A percentile compares a stretch with the other conserved stretches of the same genome.
Conservation (phyloP, 2,888 invertebrate species). For the Panorpa germanica region DNA sequence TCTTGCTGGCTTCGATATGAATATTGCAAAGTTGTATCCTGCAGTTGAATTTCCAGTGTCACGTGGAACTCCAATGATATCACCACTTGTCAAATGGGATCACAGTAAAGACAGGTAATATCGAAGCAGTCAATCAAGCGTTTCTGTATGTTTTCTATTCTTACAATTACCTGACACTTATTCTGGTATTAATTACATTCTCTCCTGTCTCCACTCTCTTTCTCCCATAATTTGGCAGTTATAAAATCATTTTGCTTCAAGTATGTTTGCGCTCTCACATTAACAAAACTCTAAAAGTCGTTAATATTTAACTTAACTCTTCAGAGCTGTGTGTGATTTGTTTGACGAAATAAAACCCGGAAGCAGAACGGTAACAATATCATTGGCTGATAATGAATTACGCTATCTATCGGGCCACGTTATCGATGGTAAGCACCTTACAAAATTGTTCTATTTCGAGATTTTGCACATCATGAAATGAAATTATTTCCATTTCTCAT, state of each 20-base stretch:
- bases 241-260: too few relatives aligned
- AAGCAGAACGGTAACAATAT: conserved; percentile 36
- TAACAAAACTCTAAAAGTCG: too few relatives aligned
- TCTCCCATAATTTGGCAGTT: too few relatives aligned
- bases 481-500: conserved; percentile 5
- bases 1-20: conserved; percentile 54
- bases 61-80: conserved; percentile 66
- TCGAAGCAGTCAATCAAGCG: conserved; percentile 12
- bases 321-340: too few relatives aligned
- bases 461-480: too few relatives aligned
- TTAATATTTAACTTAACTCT: too few relatives aligned
- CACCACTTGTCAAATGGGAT: conserved; percentile 76
- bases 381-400: conserved; percentile 41
- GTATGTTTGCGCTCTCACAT: too few relatives aligned
- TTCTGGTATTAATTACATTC: too few relatives aligned
- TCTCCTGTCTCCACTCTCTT: too few relatives aligned
- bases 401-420: conserved; percentile 61
- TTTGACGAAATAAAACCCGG: too few relatives aligned
- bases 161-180: too few relatives aligned
- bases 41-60: conserved; percentile 64
- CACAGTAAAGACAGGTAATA: conserved; percentile 54
- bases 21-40: conserved; percentile 59
- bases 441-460: not conserved
- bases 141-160: too few relatives aligned
- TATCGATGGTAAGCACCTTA: conserved; percentile 52